Base-by-base conservation (phyloP, 2,888 invertebrate species). In the Camptogramma bilineatum region DNA sequence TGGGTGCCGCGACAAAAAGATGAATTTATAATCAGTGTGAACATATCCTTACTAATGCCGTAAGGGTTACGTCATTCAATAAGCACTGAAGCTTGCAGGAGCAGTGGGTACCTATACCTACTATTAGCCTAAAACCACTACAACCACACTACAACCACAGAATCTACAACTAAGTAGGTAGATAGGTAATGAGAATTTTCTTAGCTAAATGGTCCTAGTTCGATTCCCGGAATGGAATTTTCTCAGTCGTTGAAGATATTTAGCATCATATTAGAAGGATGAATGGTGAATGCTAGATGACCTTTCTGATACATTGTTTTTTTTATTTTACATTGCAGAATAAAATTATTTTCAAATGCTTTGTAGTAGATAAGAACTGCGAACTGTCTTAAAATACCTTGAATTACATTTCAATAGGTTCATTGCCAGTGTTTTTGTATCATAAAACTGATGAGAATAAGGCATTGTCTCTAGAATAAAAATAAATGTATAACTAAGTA, bases 21-120 rank as follows among this genome's bases (percentile, higher is more conserved):
- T 68, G 63, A 67, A 68, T 72, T 60, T 46, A 65, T 67, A 63
- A 68, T 70, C 58, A 66, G 48, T 58, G 42, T 28, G 39, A 54
- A 59, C 55, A 55, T 46, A 61, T 44, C 50, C 31, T 44, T 55
- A 52, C 17, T 48, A 60, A 2, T 58, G 61, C 63, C 62, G 67
- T 62, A 50, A 54, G 18, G 31, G 48, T 54, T 55, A 52, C 62
- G 64, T 64, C 62, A 64, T 57, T 54, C n/a, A 16, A 2, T 58
- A 53, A 39, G 53, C 61, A 48, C 50, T 62, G 56, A 62, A 47
- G 34, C 13, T 47, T 50, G 34, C 34, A 47, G 47, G 17, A 17
- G 19, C 9, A 47, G 9, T n/a, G n/a, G 47, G 28, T 28, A 28
- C 7, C 7, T 28, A 21, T 31, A 55, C 34, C 21, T 21, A 34